Evolutionary conservation across 2,113 vertebrate species (phyloP).

Genomic region (Fregetta grallaria): DNA sequence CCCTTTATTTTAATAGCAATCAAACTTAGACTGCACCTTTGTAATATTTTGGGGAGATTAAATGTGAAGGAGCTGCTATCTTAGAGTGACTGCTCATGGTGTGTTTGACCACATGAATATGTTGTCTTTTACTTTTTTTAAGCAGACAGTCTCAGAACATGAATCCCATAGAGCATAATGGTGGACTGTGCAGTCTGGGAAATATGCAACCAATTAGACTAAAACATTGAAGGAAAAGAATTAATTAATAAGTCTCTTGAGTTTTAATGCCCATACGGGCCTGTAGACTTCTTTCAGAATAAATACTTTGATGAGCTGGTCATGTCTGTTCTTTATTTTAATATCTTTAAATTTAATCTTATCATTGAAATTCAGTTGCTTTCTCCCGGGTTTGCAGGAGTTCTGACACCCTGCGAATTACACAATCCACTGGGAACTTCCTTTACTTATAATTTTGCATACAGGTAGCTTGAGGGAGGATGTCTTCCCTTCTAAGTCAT

Average conservation of each 20-base stretch:
- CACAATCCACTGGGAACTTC: neutral
- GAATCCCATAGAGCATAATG: neutral
- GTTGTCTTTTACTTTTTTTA: neutral
- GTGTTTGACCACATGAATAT: neutral
- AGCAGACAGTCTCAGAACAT: neutral
- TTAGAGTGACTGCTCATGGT: neutral
- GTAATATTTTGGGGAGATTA: neutral
- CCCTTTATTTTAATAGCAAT: neutral
- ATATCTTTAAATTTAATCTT: neutral
- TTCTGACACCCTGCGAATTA: neutral
- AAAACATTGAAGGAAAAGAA: neutral
- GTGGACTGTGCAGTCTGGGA: neutral
- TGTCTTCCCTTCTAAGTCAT: neutral
- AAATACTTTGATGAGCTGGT: conserved; percentile 8
- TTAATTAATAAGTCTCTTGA: conserved; percentile 13
- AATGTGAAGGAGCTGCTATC: neutral
- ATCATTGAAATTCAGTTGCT: neutral
- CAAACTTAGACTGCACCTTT: neutral
- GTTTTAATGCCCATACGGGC: neutral
- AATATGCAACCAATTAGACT: neutral
- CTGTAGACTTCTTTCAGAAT: neutral
- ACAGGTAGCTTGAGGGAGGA: neutral
- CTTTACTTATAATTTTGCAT: neutral
- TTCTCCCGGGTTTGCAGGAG: neutral
- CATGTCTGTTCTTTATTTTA: neutral